Evolutionary conservation across 2,888 invertebrate species (phyloP).

Genomic region (Tanytarsus gracilentus): DNA sequence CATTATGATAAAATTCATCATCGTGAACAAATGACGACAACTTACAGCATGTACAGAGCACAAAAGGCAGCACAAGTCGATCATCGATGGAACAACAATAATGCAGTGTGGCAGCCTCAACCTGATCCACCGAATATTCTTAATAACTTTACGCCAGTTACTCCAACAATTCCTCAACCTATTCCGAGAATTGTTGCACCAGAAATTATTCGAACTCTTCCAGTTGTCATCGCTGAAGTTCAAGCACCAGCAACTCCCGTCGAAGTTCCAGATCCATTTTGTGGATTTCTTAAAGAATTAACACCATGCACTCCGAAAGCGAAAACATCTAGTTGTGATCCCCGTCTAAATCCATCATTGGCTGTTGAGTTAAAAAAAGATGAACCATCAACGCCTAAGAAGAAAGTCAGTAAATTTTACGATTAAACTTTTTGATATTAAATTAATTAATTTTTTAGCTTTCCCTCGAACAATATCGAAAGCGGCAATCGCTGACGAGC

Average conservation of each 20-base stretch:
- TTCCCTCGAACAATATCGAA: conserved; percentile 17
- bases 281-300: not conserved
- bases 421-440: not conserved
- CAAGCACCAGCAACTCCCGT: not conserved
- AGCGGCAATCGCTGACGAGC: conserved; percentile 9
- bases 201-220: not conserved
- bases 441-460: not conserved
- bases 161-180: not conserved
- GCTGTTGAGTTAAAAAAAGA: not conserved
- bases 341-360: conserved; percentile 4
- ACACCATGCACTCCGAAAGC: not conserved
- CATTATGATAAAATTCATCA: conserved; percentile 10
- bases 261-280: not conserved
- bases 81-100: not conserved
- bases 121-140: no score
- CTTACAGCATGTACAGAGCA: conserved; percentile 9
- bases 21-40: not conserved
- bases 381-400: conserved; percentile 1
- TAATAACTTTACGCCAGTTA: no score
- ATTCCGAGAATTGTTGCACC: not conserved
- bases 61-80: conserved; percentile 1
- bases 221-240: not conserved
- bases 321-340: conserved; percentile 10
- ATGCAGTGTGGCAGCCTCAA: not conserved
- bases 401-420: conserved; percentile 1